Base-by-base conservation (phyloP, 2,113 vertebrate genomes). In the Gymnorhina tibicen region DNA sequence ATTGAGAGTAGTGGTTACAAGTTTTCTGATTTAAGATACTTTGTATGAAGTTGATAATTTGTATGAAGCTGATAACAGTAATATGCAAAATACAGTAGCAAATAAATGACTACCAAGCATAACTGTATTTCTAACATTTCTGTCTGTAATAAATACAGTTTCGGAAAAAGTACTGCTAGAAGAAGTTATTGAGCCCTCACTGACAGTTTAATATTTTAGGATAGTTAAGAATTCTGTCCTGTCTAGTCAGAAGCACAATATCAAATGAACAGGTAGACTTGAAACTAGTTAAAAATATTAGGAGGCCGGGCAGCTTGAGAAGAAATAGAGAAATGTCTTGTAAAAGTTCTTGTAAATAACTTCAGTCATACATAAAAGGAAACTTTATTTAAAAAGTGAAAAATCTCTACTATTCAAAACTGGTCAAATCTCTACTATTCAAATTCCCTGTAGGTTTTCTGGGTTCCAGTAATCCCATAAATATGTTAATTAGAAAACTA, bases 401-500 rank as follows among this genome's bases (percentile, higher is more conserved):
- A 91, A 87, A 49, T 64, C 10, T 53, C 63, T 64, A 22, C 39
- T 80, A 33, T 67, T 67, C 1, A 6, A 67, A 58, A 42, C 20
- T 35, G 32, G 16, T 58, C 21, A 67, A 67, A 35, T 58, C 27
- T 49, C 72, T 69, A 26, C 37, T 86, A 16, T 77, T 67, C 42
- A 85, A 64, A 84, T 72, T 91, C 55, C 46, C 60, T 33, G 32
- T 30, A 52, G 37, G 44, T 91, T 79, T 75, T 69, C 63, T 81
- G 37, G 77, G 37, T 58, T 85, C 14, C 41, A 50, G 42, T 39
- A 44, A 39, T 56, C 20, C n/a, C 47, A 68, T 91, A 96, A 95
- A 89, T 72, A 96, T 80, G 63, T 74, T 95, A 87, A 89, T 82
- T 85, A 82, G 46, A 47, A 66, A 85, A 62, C 33, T 79, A 82